Conservation (phyloP, 2,113 vertebrate genomes). For the Odocoileus virginianus region DNA sequence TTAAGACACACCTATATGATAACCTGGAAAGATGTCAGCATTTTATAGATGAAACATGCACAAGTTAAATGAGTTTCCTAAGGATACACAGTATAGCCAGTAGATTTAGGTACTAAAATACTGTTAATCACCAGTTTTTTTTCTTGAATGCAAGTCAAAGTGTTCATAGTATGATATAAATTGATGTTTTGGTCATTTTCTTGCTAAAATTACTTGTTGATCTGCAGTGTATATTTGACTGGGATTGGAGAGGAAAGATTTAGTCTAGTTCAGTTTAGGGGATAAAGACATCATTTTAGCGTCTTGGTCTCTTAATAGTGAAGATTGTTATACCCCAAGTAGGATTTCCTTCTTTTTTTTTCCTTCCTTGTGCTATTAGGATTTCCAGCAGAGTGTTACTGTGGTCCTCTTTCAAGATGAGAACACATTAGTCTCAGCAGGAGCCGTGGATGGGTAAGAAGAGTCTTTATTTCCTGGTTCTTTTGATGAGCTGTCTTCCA, state of each 20-base stretch:
- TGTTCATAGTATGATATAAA: background rate
- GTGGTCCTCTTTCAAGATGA: slow-evolving; percentile 95
- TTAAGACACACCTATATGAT: background rate
- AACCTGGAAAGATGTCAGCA: background rate
- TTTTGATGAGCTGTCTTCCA: slow-evolving; percentile 17
- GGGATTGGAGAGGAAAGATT: background rate
- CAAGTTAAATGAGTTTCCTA: background rate
- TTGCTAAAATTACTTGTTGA: background rate
- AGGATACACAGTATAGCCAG: background rate
- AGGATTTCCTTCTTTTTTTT: slow-evolving; percentile 20
- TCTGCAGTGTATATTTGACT: background rate
- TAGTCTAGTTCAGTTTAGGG: background rate
- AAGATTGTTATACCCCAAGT: background rate
- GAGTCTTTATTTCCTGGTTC: slow-evolving; percentile 29
- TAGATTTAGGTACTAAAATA: background rate
- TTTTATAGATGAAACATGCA: background rate
- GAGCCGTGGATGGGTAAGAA: slow-evolving; percentile 97
- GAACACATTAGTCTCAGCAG: slow-evolving; percentile 93
- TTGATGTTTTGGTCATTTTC: background rate
- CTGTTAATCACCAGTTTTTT: background rate
- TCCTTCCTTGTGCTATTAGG: slow-evolving; percentile 78
- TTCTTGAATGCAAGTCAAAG: background rate
- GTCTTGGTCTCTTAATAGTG: background rate
- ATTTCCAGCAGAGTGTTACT: slow-evolving; percentile 96
- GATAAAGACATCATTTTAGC: background rate